Conservation (phyloP, 2,888 invertebrate genomes). For the Ectemnius lituratus region DNA sequence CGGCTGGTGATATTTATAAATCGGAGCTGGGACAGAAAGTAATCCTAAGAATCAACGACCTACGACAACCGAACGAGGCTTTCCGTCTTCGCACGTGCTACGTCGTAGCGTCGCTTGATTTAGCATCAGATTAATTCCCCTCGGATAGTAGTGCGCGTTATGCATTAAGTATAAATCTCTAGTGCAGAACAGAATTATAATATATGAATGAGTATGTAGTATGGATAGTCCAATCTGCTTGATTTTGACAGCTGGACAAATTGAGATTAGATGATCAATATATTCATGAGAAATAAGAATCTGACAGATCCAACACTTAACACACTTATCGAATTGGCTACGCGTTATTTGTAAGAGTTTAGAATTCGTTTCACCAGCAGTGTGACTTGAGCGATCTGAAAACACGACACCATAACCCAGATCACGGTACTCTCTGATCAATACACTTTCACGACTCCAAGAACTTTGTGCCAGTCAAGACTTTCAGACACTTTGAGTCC, state of each 20-base stretch:
- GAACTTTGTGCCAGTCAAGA: slow-evolving; percentile 41
- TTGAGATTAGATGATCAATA: too few relatives aligned
- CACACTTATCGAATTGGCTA: too few relatives aligned
- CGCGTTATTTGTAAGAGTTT: slow-evolving; percentile 13
- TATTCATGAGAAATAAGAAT: too few relatives aligned
- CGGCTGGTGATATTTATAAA: slow-evolving; percentile 19
- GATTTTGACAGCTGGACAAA: too few relatives aligned
- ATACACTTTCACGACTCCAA: slow-evolving; percentile 60
- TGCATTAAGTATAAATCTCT: too few relatives aligned
- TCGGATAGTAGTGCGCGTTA: too few relatives aligned
- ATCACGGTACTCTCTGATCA: slow-evolving; percentile 40
- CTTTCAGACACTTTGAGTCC: slow-evolving; percentile 35
- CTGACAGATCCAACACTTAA: too few relatives aligned
- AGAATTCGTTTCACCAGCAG: slow-evolving; percentile 6
- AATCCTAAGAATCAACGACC: slow-evolving; percentile 60
- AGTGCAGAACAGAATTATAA: too few relatives aligned
- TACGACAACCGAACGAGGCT: slow-evolving; percentile 49
- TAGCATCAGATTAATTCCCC: slow-evolving; percentile 19
- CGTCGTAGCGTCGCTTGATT: slow-evolving; percentile 49
- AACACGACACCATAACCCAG: slow-evolving; percentile 55
- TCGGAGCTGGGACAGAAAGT: slow-evolving; percentile 38
- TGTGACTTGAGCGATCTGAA: slow-evolving; percentile 27
- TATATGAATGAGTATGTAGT: too few relatives aligned
- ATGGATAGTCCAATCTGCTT: too few relatives aligned
- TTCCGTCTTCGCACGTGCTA: slow-evolving; percentile 55